Base-by-base conservation (phyloP, 92 coral and sea anemone genomes). In the Pocillopora grandis region DNA sequence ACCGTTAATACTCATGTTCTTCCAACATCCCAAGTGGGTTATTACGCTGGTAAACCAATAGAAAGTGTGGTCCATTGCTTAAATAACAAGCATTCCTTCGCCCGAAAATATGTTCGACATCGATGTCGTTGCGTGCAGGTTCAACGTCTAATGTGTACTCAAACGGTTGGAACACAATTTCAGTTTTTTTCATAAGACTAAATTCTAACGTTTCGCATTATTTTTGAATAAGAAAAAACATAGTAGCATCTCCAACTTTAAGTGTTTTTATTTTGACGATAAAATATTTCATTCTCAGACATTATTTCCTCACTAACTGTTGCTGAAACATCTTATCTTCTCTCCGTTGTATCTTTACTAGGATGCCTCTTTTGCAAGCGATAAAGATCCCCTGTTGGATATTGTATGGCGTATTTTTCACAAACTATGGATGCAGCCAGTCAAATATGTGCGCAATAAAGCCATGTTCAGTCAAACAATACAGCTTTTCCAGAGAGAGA, bases 391-490 rank as follows among this genome's bases (percentile, higher is more conserved):
- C 33, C 2, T 58, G 17, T 69, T 80, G 68, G 58, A 18, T 55
- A 27, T n/a, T 60, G 65, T 35, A 9, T 58, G 55, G 76, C 21
- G 20, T 20, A 49, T 59, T 33, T 80, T 58, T 80, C 35, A 33
- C 69, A 57, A 56, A 52, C 37, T 66, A 42, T 42, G 52, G 52
- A 42, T 42, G 12, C 63, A 79, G 23, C 15, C 27, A 10, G 55
- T 23, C 64, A 16, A 58, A 17, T 57, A 55, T 58, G 5, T 80
- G 85, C 66, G 49, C 33, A 57, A 35, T 52, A 58, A 64, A 58
- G 48, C 67, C 49, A 21, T 80, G 76, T 15, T 35, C 76, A 15
- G 77, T 80, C 14, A 80, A 68, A 42, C 66, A 80, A 35, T 69
- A 66, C 59, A 13, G 37, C 76, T 80, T 58, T 37, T 80, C 85